A percentile compares a stretch with the other conserved stretches of the same genome.
These are phyloP conservation scores for Drosophila quinaria DNA, from an alignment of 2,888 invertebrate genomes.

Conservation along the genomic window DNA sequence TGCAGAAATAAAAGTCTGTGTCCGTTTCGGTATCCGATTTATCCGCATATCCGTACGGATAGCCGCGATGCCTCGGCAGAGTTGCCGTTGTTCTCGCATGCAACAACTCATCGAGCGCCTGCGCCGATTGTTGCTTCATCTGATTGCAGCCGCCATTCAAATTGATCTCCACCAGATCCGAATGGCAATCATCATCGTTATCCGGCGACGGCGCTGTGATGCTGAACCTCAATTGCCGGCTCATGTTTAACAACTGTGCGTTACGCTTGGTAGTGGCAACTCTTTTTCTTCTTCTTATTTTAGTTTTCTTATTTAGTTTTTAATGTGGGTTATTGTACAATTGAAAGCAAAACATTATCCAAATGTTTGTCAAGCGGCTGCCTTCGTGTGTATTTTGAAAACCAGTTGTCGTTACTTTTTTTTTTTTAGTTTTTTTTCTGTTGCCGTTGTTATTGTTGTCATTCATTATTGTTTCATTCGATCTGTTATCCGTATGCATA, in stretches of 20 bases:
- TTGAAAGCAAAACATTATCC: conserved; percentile 48
- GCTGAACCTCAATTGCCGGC: conserved; percentile 68
- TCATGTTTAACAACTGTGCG: conserved; percentile 53
- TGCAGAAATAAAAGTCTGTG: conserved; percentile 64
- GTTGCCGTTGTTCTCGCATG: conserved; percentile 23
- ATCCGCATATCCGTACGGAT: conserved; percentile 73
- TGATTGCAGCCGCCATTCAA: conserved; percentile 48
- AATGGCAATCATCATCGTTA: conserved; percentile 34
- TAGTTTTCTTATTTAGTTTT: conserved; percentile 55
- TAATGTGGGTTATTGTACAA: conserved; percentile 72
- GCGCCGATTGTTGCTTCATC: conserved; percentile 56
- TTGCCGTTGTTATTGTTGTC: conserved; percentile 25
- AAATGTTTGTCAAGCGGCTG: conserved; percentile 53
- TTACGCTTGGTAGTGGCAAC: conserved; percentile 18
- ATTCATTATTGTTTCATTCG: conserved; percentile 19
- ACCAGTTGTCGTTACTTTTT: conserved; percentile 63
- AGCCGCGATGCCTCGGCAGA: conserved; percentile 61
- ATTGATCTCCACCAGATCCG: conserved; percentile 79
- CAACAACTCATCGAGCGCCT: conserved; percentile 58
- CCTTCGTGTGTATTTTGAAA: conserved; percentile 46
- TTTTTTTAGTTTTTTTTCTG: conserved; percentile 6
- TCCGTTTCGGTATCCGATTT: conserved; percentile 49
- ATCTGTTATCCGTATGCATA: conserved; percentile 28
- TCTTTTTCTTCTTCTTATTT: conserved; percentile 16
- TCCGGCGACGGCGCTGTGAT: conserved; percentile 38